phyloP scores from a whole-genome alignment of 2,888 invertebrate species.

The Argynnis bischoffii region DNA sequence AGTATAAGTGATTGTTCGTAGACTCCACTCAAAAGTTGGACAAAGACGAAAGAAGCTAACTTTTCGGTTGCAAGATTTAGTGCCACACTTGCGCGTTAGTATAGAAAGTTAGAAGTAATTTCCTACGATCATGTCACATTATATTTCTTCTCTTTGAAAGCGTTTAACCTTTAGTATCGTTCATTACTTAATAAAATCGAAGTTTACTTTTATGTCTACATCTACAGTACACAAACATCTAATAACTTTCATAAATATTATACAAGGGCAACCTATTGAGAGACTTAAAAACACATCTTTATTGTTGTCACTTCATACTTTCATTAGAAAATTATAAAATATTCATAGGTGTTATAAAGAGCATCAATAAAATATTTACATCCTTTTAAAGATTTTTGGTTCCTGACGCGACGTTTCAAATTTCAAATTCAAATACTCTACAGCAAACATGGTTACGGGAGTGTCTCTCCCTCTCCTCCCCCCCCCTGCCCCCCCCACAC shows the following conservation, averaged over 20 bases:
- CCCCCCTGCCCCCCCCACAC: no score
- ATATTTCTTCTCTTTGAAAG: constrained; percentile 31
- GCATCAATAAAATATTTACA: no score
- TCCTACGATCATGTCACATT: constrained; percentile 30
- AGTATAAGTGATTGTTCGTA: constrained; percentile 30
- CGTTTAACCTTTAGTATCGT: constrained; percentile 15
- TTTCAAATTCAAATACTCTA: no score
- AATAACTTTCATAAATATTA: neutral
- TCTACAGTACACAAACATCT: no score
- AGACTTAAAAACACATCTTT: neutral
- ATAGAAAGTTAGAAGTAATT: constrained; percentile 33
- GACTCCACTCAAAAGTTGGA: constrained; percentile 24
- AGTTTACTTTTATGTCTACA: neutral
- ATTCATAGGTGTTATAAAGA: no score
- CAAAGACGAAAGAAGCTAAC: constrained; percentile 37
- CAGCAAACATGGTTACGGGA: no score
- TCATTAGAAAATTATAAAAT: no score
- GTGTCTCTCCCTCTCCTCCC: no score
- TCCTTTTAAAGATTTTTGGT: no score
- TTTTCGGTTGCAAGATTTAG: constrained; percentile 37
- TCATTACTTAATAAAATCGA: constrained; percentile 21
- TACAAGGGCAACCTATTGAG: neutral
- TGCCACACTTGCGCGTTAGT: constrained; percentile 29
- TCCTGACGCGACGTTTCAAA: no score
- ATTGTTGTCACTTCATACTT: no score